Base-by-base conservation (phyloP, 1,140 invertebrate species). In the Dreissena rostriformis region DNA sequence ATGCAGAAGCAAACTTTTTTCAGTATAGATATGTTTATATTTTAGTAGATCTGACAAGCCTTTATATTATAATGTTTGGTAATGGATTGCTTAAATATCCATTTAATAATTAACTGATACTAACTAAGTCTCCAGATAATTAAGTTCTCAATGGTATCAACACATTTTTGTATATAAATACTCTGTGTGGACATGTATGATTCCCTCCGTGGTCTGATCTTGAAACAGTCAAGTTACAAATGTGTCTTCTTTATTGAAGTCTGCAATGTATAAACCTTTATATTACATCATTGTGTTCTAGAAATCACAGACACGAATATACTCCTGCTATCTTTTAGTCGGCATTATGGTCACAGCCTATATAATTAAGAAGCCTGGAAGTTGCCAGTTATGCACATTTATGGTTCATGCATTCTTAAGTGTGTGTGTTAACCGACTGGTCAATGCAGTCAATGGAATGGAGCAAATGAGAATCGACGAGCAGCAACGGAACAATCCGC, bases 401-500 rank as follows among this genome's bases (percentile, higher is more conserved):
- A 68, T 28, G 17, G 17, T 68, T 19, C 22, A 26, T 5, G 17
- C 29, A 22, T 24, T 5, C n/a, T 17, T 26, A 10, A 57, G 24
- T 63, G 19, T 19, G 2, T 63, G 19, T 63, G 12, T n/a, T 14
- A 14, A n/a, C 12, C 12, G n/a, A 57, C 12, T 57, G n/a, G 55
- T 14, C n/a, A n/a, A n/a, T n/a, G n/a, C n/a, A n/a, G n/a, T n/a
- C 61, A 92, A 92, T 84, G 92, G 92, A 19, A 93, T 93, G 92
- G 92, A 93, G 66, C 86, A 89, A 52, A 53, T 93, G 22, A 74
- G 97, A 94, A 99, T 99, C 94, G 97, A 98, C 12, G 98, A 99
- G 92, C 84, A 93, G 72, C 86, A 93, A 94, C 98, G 98, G 96
- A 90, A 98, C 98, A 93, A 98, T 97, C 98, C 84, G 96, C 98